Conservation (phyloP, 2,888 invertebrate genomes). For the Cabera pusaria region DNA sequence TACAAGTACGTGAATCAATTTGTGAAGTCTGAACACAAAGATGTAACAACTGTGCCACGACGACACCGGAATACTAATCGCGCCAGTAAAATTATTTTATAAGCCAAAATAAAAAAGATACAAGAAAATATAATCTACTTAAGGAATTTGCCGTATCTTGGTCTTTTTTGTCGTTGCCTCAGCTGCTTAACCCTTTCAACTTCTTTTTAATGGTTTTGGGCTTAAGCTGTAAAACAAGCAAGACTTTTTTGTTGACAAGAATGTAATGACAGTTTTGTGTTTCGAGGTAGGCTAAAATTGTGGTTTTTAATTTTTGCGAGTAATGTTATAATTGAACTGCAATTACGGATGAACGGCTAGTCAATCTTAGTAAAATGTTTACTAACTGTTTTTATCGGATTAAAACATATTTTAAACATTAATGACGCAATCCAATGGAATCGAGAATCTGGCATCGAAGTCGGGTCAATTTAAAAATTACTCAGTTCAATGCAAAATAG, state of each 20-base stretch:
- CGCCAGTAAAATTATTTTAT: constrained; percentile 30
- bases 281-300: too few relatives aligned
- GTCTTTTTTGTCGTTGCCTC: constrained; percentile 39
- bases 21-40: constrained; percentile 30
- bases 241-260: constrained; percentile 30
- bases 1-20: constrained; percentile 30
- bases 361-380: too few relatives aligned
- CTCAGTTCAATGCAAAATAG: too few relatives aligned
- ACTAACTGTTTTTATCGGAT: too few relatives aligned
- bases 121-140: constrained; percentile 37
- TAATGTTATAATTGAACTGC: too few relatives aligned
- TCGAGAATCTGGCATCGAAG: too few relatives aligned
- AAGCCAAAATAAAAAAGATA: constrained; percentile 36
- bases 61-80: constrained; percentile 34
- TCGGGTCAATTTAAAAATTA: too few relatives aligned
- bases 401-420: too few relatives aligned
- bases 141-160: constrained; percentile 40
- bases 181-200: constrained; percentile 41
- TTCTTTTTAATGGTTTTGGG: constrained; percentile 46
- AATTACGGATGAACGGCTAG: too few relatives aligned
- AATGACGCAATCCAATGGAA: too few relatives aligned
- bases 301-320: too few relatives aligned
- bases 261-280: constrained; percentile 13
- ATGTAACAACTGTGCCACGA: constrained; percentile 29
- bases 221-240: constrained; percentile 35